These are phyloP conservation scores for Anticlea derivata DNA, from an alignment of 2,888 invertebrate genomes.

Conservation along the genomic window DNA sequence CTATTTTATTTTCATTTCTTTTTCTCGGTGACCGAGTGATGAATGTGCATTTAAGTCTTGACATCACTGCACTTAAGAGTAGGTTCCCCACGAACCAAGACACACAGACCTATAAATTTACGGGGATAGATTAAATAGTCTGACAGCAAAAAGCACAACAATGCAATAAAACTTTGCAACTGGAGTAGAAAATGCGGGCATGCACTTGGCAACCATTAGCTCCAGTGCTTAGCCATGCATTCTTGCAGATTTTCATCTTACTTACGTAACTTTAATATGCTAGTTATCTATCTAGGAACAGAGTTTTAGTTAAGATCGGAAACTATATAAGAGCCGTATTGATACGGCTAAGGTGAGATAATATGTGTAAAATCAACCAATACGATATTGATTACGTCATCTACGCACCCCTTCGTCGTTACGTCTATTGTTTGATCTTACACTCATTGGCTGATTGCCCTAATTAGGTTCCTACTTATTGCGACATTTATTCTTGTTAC, in stretches of 20 bases:
- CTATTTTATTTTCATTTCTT: not conserved
- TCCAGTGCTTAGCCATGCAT: conserved; percentile 10
- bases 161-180: conserved; percentile 24
- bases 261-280: conserved; percentile 5
- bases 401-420: no score
- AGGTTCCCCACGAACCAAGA: conserved; percentile 5
- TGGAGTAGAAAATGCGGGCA: conserved; percentile 17
- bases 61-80: conserved; percentile 18
- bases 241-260: conserved; percentile 8
- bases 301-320: no score
- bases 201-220: conserved; percentile 14
- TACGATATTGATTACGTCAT: no score
- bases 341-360: no score
- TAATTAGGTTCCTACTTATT: no score
- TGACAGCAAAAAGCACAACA: conserved; percentile 24
- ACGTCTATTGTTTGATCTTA: no score
- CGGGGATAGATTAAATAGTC: conserved; percentile 28
- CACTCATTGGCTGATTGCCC: no score
- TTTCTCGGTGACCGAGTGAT: conserved; percentile 22
- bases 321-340: no score
- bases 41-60: conserved; percentile 26
- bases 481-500: no score
- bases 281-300: no score
- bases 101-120: conserved; percentile 25
- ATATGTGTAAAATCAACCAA: no score